These are phyloP conservation scores for Cervus canadensis DNA, from an alignment of 2,113 vertebrate genomes.

Conservation along the genomic window DNA sequence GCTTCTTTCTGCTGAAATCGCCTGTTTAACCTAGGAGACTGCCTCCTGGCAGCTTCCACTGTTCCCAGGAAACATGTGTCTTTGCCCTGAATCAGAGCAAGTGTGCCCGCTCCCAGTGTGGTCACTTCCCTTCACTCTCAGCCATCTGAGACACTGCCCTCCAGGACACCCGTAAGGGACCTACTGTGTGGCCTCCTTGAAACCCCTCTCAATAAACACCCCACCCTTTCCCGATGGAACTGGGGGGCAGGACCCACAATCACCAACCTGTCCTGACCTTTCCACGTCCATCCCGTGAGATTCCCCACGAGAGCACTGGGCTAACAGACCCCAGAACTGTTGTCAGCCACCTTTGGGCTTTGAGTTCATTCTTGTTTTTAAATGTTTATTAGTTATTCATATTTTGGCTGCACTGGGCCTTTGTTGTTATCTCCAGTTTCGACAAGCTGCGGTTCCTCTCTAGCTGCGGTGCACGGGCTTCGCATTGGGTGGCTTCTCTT, in stretches of 20 bases:
- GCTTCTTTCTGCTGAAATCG: background rate
- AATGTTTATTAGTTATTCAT: background rate
- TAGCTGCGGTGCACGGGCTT: background rate
- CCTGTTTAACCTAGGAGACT: background rate
- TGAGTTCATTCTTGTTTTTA: background rate
- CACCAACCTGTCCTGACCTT: background rate
- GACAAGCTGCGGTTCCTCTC: rapidly evolving
- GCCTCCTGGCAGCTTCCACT: background rate
- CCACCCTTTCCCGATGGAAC: background rate
- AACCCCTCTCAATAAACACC: background rate
- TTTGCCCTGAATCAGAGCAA: background rate
- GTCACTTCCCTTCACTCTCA: too few relatives aligned
- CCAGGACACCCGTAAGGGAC: background rate
- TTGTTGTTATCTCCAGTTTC: background rate
- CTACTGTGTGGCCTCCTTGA: background rate
- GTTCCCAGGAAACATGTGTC: background rate
- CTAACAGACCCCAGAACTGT: background rate
- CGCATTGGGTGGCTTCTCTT: rapidly evolving
- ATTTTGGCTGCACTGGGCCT: background rate
- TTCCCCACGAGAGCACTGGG: rapidly evolving
- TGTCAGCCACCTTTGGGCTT: background rate
- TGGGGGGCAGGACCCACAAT: background rate
- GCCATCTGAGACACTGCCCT: background rate
- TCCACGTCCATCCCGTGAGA: background rate
- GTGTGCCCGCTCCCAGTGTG: background rate